Base-by-base conservation (phyloP, 2,888 invertebrate genomes). In the Pilophorus perplexus region DNA sequence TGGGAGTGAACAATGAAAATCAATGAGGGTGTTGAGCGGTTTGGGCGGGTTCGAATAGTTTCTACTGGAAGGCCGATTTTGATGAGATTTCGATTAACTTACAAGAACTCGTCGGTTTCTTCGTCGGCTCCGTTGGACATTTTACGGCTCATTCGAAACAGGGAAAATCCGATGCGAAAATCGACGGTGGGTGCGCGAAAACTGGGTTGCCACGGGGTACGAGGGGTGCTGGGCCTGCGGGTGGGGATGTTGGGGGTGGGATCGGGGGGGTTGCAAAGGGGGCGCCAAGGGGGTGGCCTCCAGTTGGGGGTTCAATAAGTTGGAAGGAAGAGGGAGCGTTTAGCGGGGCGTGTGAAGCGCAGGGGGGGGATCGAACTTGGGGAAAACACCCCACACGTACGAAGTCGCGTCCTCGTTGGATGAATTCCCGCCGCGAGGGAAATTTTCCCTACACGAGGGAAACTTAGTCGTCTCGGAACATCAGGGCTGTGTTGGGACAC, bases 91-190 rank as follows among this genome's bases (percentile, higher is more conserved):
- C 22, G 3, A 2, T 2, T 10, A 16, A 75, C 75, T 76, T 76
- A 74, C 74, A 75, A 60, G 70, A 73, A 66, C 72, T 73, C 71
- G 64, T 70, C 65, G 44, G 68, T 55, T 52, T 70, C 70, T 40
- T 70, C 70, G 27, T 70, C 70, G 16, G 70, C 67, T 46, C 70
- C 70, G 67, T 70, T 70, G 23, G 70, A 70, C 66, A 67, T 66
- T 66, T 66, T 70, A 16, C 70, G 54, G 20, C 42, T 67, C 70
- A 69, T 68, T 14, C 8, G 22, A 48, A 22, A 20, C 12, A 12
- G 6, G 33, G 12, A 33, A 8, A 12, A 8, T 8, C 12, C 33
- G 33, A 33, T 12, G 33, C 33, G 33, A 33, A 33, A 33, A n/a
- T n/a, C n/a, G n/a, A n/a, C n/a, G n/a, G n/a, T n/a, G n/a, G n/a